Base-by-base conservation (phyloP, 1,140 invertebrate species). In the Drosophila equinoxialis region DNA sequence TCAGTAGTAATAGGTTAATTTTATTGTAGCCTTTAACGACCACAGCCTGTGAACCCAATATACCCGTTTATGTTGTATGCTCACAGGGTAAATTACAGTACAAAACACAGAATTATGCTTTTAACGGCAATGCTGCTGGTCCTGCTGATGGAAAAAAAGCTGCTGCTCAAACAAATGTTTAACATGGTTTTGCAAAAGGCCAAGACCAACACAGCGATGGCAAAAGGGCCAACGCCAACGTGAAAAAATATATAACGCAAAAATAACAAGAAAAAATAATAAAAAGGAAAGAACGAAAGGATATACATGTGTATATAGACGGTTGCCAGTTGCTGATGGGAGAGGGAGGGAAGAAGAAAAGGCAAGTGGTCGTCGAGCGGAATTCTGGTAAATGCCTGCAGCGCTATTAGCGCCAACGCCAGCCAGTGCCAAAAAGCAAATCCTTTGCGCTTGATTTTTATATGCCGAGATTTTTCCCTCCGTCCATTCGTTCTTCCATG, bases 131-230 rank as follows among this genome's bases (percentile, higher is more conserved):
- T 57, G 51, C 30, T 39, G 58, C 63, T 37, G 37, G 11, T 39
- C 10, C 37, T 39, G 58, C 48, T 23, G 42, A 26, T 37, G 30
- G 17, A 20, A 13, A 8, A 72, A 86, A 69, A 66, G 74, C 75
- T 78, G 82, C 51, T 41, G 83, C 51, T 48, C 83, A 87, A 87
- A 87, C 83, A 82, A 86, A 86, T 87, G 83, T 89, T 87, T 87
- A 75, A 75, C 83, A 83, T 87, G 87, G 83, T 80, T 87, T 23
- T 51, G 45, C 45, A 51, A 48, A 48, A 48, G 61, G 55, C 51
- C 51, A 23, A 55, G 20, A 13, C 51, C 51, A 66, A 86, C 73
- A 86, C 70, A 68, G 74, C 51, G 68, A 73, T 63, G 75, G 68
- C 39, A 62, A 78, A 67, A 60, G 58, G 63, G 74, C 54, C 76